These are phyloP conservation scores for Stomatorhinus walkeri DNA, from an alignment of 2,797 vertebrate genomes.

Conservation along the genomic window DNA sequence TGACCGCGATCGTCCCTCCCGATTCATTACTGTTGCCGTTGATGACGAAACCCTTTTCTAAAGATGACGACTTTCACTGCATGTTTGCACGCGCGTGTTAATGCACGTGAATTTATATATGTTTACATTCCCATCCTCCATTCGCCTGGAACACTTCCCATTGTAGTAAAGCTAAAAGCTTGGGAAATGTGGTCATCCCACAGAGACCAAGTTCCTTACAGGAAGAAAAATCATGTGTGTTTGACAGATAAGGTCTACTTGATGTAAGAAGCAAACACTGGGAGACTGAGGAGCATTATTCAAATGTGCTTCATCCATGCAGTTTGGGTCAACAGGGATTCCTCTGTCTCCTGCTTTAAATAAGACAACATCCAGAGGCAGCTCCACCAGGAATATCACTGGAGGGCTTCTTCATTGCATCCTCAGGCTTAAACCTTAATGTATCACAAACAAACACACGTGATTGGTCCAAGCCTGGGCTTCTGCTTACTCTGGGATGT, in stretches of 20 bases:
- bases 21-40: slow-evolving; percentile 28
- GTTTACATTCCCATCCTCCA: not conserved
- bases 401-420: slow-evolving; percentile 21
- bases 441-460: slow-evolving; percentile 44
- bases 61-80: not conserved
- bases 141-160: not conserved
- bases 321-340: not conserved
- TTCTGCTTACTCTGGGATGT: slow-evolving; percentile 16
- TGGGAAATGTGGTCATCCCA: not conserved
- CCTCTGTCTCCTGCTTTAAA: slow-evolving; percentile 10
- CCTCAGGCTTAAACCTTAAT: not conserved
- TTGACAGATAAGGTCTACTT: not conserved
- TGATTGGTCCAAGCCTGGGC: slow-evolving; percentile 36
- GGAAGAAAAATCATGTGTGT: not conserved
- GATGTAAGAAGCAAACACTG: not conserved
- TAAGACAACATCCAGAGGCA: not conserved
- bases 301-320: not conserved
- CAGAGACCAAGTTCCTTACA: not conserved
- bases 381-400: not conserved
- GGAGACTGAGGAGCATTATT: not conserved
- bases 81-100: not conserved
- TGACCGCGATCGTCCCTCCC: slow-evolving; percentile 33
- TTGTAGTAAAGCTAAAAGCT: not conserved
- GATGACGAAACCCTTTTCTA: not conserved
- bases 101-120: not conserved